Evolutionary conservation across 2,797 vertebrate species (phyloP).

Genomic region (Craterocephalus amniculus): DNA sequence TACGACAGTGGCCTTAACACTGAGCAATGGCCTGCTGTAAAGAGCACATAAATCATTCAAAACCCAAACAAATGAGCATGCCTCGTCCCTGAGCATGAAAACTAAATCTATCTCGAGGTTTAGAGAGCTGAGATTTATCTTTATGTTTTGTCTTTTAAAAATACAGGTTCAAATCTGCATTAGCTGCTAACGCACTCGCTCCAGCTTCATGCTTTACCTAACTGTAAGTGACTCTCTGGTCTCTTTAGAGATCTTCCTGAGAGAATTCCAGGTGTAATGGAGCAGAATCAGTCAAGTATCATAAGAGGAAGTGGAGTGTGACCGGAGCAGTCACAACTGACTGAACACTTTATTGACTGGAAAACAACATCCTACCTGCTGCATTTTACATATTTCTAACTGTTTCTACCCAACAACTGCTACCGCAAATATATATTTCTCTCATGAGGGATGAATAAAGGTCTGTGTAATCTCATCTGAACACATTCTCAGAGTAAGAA

Average conservation of each 20-base stretch:
- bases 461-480: too few relatives aligned
- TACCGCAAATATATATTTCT: too few relatives aligned
- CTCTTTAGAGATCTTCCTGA: not conserved
- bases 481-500: too few relatives aligned
- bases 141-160: too few relatives aligned
- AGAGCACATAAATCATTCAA: constrained; percentile 26
- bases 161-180: constrained; percentile 4
- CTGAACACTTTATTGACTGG: constrained; percentile 10
- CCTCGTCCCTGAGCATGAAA: not conserved
- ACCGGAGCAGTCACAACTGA: constrained; percentile 25
- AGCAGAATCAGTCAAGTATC: constrained; percentile 23
- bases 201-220: constrained; percentile 28
- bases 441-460: too few relatives aligned
- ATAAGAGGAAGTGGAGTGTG: constrained; percentile 33
- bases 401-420: not conserved
- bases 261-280: not conserved
- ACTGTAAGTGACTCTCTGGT: constrained; percentile 21
- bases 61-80: not conserved
- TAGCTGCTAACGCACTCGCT: not conserved
- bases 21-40: constrained; percentile 34
- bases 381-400: not conserved
- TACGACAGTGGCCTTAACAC: constrained; percentile 25
- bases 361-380: not conserved
- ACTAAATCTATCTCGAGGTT: constrained; percentile 19
- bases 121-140: not conserved